Evolutionary conservation across 2,797 vertebrate species (phyloP).

Genomic region (Dromococcyx pavoninus): DNA sequence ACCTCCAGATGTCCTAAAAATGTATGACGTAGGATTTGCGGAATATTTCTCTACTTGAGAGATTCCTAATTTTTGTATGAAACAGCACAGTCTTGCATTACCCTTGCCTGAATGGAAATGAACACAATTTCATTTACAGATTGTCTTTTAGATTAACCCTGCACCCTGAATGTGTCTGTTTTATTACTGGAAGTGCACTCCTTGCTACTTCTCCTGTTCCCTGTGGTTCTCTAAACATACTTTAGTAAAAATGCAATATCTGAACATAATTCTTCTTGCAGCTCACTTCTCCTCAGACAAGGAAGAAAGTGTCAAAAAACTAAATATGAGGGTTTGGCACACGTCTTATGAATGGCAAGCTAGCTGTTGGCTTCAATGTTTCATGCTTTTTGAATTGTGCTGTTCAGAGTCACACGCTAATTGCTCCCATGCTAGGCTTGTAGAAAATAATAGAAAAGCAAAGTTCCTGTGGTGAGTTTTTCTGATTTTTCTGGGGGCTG

Average conservation of each 20-base stretch:
- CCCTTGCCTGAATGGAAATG: not conserved
- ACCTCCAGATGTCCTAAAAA: slow-evolving; percentile 51
- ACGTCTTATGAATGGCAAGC: not conserved
- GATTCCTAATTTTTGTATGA: not conserved
- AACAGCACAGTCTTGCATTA: not conserved
- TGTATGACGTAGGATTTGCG: not conserved
- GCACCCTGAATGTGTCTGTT: not conserved
- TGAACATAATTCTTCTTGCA: not conserved
- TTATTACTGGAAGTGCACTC: not conserved
- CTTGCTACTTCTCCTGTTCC: not conserved
- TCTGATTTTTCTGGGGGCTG: not conserved
- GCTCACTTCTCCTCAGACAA: not conserved
- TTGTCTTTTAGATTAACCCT: not conserved
- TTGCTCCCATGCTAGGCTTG: not conserved
- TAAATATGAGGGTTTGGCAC: not conserved
- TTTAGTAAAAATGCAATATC: not conserved
- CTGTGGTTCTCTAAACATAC: not conserved
- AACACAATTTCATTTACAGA: not conserved
- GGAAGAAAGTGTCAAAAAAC: not conserved
- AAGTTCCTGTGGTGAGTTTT: not conserved
- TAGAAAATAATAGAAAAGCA: not conserved
- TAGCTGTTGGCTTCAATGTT: not conserved
- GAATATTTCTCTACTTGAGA: slow-evolving; percentile 22
- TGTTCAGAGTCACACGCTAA: not conserved
- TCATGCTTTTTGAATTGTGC: not conserved